Conservation (phyloP, 2,797 vertebrate species). For the Pristis pectinata region DNA sequence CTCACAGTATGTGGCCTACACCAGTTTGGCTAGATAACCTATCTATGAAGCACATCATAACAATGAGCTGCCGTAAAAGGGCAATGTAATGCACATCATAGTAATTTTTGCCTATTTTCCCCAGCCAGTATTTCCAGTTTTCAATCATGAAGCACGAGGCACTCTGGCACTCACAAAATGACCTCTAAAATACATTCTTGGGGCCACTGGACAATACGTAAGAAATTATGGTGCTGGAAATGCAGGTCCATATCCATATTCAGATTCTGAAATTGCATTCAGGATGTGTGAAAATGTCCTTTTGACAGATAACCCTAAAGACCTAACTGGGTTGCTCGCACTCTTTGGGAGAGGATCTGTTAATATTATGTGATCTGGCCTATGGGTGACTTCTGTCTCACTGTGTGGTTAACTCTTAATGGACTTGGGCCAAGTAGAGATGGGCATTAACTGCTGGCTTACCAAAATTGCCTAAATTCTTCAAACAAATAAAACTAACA, state of each 20-base stretch:
- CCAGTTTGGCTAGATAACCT: not conserved
- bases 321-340: not conserved
- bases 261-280: not conserved
- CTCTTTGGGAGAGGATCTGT: not conserved
- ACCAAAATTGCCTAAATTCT: not conserved
- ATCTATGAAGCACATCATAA: not conserved
- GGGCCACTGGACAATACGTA: not conserved
- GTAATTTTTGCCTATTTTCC: not conserved
- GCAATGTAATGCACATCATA: no score
- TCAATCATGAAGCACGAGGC: not conserved
- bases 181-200: not conserved
- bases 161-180: not conserved
- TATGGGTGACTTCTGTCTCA: not conserved
- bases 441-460: not conserved
- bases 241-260: not conserved
- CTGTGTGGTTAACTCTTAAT: not conserved
- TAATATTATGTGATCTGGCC: not conserved
- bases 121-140: not conserved
- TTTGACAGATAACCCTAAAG: not conserved
- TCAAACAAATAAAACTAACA: not conserved
- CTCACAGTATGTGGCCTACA: no score
- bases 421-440: not conserved
- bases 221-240: not conserved
- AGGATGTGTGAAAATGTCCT: not conserved
- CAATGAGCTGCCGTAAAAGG: no score